phyloP scores from a whole-genome alignment of 1,140 invertebrate species.

The Cyphomyrmex costatus region DNA sequence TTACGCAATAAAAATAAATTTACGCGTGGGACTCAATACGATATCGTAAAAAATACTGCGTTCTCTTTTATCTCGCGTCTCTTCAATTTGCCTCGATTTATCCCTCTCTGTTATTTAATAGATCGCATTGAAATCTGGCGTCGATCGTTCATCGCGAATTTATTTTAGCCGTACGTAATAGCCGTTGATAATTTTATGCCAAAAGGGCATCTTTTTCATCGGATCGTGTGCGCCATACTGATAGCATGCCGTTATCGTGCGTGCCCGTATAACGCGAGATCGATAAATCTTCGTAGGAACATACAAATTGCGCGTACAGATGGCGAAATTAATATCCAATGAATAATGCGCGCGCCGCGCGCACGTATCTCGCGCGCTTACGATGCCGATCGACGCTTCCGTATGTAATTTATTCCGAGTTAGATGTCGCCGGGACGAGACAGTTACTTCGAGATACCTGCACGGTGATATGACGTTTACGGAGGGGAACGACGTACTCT shows the following conservation, averaged over 20 bases:
- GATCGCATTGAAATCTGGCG: neutral
- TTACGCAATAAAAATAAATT: neutral
- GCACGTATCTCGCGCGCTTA: slow-evolving; percentile 22
- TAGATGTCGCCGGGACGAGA: slow-evolving; percentile 51
- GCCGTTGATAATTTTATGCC: slow-evolving; percentile 27
- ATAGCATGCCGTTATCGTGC: slow-evolving; percentile 47
- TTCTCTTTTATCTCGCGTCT: neutral
- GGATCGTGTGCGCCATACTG: slow-evolving; percentile 2
- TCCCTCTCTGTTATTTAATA: neutral
- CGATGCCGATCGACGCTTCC: slow-evolving; percentile 47
- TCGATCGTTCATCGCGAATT: slow-evolving; percentile 17
- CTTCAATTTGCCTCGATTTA: neutral
- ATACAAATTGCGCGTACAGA: slow-evolving; percentile 45
- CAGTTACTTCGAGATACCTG: slow-evolving; percentile 47
- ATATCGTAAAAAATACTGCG: neutral
- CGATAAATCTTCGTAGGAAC: slow-evolving; percentile 52
- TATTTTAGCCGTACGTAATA: slow-evolving; percentile 1
- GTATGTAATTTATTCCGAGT: slow-evolving; percentile 54
- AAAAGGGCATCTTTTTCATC: slow-evolving; percentile 20
- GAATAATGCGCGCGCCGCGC: slow-evolving; percentile 41
- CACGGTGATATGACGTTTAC: slow-evolving; percentile 52
- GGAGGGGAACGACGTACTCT: slow-evolving; percentile 28
- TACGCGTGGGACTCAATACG: neutral
- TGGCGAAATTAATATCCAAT: slow-evolving; percentile 60
- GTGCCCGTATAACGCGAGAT: slow-evolving; percentile 34